Evolutionary conservation across 2,888 invertebrate species (phyloP).

Genomic region (Cyaniris semiargus): DNA sequence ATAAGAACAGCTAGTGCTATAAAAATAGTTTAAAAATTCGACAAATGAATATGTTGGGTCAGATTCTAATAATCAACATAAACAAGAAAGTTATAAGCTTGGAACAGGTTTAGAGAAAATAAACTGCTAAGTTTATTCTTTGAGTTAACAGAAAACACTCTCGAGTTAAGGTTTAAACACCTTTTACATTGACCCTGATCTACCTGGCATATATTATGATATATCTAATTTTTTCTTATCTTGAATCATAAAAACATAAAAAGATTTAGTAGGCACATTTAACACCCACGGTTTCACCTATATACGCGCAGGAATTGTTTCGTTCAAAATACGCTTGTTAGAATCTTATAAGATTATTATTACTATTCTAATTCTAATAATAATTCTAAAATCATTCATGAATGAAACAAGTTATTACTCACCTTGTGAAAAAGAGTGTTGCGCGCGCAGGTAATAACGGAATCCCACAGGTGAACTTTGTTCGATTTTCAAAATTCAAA

Average conservation of each 20-base stretch:
- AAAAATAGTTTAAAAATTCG: not conserved
- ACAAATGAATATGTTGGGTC: not conserved
- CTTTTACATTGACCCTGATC: conserved; percentile 11
- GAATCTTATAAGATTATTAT: not conserved
- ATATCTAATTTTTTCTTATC: conserved; percentile 5
- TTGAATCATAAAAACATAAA: conserved; percentile 5
- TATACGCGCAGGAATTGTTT: not conserved
- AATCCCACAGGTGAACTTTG: conserved; percentile 78
- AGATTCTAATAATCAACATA: not conserved
- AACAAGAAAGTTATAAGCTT: conserved; percentile 2
- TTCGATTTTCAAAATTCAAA: conserved; percentile 60
- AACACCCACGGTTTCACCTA: not conserved
- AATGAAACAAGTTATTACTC: conserved; percentile 44
- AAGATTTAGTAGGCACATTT: not conserved
- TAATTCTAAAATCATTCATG: not conserved
- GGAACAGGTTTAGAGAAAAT: conserved; percentile 6
- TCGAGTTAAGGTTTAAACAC: not conserved
- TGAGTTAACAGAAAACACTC: not conserved
- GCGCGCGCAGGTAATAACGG: conserved; percentile 77
- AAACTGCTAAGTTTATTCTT: conserved; percentile 2
- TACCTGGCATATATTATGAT: conserved; percentile 24
- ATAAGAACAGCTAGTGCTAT: too few relatives aligned
- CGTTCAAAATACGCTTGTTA: not conserved
- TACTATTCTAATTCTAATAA: not conserved
- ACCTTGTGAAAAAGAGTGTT: conserved; percentile 71